Conservation (phyloP, 2,888 invertebrate genomes). For the Clanis bilineata region DNA sequence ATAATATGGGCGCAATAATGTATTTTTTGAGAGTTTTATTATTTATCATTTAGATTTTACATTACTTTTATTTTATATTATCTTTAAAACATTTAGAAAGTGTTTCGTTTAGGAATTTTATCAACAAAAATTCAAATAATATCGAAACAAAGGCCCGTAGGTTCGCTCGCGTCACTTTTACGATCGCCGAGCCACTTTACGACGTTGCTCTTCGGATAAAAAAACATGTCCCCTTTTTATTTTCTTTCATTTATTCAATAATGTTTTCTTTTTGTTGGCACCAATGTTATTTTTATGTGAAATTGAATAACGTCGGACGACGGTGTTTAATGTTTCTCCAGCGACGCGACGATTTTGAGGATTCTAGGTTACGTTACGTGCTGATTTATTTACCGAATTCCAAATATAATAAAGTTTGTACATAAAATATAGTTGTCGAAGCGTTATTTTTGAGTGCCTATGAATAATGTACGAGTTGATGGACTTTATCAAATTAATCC, state of each 20-base stretch:
- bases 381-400: conserved; percentile 13
- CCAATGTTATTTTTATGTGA: conserved; percentile 18
- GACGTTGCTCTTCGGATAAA: conserved; percentile 16
- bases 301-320: conserved; percentile 14
- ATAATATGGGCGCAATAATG: too few species aligned
- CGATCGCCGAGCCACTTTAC: conserved; percentile 17
- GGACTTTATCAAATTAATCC: not conserved
- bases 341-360: not conserved
- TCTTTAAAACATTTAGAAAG: not conserved
- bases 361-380: not conserved
- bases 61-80: not conserved
- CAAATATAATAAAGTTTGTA: not conserved
- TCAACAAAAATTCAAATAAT: conserved; percentile 4
- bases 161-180: conserved; percentile 14
- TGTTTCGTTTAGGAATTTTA: not conserved
- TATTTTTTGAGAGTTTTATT: too few species aligned
- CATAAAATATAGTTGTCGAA: not conserved
- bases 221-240: conserved; percentile 20
- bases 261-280: conserved; percentile 20
- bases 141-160: conserved; percentile 19
- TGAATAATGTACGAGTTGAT: not conserved
- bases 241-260: conserved; percentile 22
- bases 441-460: not conserved
- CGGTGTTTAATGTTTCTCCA: not conserved
- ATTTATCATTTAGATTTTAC: too few species aligned